phyloP scores from a whole-genome alignment of 2,888 invertebrate genomes.

The Fabriciana adippe region DNA sequence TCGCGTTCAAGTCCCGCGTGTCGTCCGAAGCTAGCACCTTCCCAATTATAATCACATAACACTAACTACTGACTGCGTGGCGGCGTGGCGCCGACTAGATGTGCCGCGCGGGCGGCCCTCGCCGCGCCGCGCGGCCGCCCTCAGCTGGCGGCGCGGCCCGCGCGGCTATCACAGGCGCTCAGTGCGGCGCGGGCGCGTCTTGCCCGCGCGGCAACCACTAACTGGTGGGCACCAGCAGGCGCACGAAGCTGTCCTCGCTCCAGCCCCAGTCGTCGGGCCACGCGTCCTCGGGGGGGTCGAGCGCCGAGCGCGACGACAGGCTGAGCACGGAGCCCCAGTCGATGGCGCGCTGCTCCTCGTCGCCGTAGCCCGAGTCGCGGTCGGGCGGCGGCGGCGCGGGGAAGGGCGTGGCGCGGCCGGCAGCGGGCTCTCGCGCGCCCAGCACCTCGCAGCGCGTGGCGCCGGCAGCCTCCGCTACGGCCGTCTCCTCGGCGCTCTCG shows the following conservation, averaged over 20 bases:
- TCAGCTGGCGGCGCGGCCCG: conserved; percentile 58
- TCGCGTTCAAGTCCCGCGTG: conserved; percentile 79
- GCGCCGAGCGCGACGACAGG: conserved; percentile 91
- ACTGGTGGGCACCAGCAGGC: conserved; percentile 87
- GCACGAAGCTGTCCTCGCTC: conserved; percentile 87
- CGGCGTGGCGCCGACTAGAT: conserved; percentile 64
- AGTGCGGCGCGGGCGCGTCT: conserved; percentile 74
- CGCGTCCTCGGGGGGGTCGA: conserved; percentile 91
- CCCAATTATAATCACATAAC: conserved; percentile 80
- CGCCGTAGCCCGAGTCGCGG: conserved; percentile 89
- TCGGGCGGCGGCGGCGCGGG: conserved; percentile 82
- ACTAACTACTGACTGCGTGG: conserved; percentile 79
- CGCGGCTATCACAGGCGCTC: conserved; percentile 74
- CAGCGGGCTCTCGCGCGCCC: conserved; percentile 67
- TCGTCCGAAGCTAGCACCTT: conserved; percentile 83
- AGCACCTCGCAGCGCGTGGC: conserved; percentile 85
- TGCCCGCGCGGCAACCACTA: conserved; percentile 82
- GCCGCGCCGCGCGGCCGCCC: conserved; percentile 56
- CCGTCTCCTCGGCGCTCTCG: conserved; percentile 82
- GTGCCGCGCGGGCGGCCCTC: conserved; percentile 51
- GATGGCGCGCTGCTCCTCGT: conserved; percentile 90
- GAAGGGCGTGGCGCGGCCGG: conserved; percentile 87
- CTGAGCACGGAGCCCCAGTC: conserved; percentile 96
- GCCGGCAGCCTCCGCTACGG: conserved; percentile 74
- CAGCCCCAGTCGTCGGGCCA: conserved; percentile 85